A percentile compares a stretch with the other conserved stretches of the same genome.
Evolutionary conservation across 1,140 invertebrate species (phyloP).

Genomic region (Diabrotica undecimpunctata): DNA sequence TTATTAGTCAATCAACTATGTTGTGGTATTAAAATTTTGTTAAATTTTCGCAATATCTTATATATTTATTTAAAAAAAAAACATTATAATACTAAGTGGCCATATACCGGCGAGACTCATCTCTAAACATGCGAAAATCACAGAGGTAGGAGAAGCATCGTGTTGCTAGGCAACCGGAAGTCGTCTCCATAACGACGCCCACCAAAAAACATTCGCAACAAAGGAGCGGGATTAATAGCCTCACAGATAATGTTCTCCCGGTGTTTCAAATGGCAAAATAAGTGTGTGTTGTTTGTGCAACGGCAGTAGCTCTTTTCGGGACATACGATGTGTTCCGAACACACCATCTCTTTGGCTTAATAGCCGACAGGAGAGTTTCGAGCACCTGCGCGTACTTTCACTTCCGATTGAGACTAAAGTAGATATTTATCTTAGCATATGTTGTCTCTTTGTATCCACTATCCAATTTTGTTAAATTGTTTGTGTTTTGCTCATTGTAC

Average conservation of each 20-base stretch:
- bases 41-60: too few species aligned
- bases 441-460: neutral
- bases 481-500: neutral
- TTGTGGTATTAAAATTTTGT: too few species aligned
- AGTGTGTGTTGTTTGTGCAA: conserved; percentile 29
- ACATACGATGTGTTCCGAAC: conserved; percentile 8
- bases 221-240: conserved; percentile 46
- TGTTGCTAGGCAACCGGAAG: conserved; percentile 41
- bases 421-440: conserved; percentile 1
- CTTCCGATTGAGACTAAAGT: neutral
- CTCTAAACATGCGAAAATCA: conserved; percentile 13
- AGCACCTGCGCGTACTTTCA: neutral
- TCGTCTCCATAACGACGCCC: conserved; percentile 41
- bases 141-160: conserved; percentile 25
- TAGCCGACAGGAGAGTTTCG: neutral
- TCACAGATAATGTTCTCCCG: conserved; percentile 42
- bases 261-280: conserved; percentile 44
- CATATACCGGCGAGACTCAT: neutral
- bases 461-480: neutral
- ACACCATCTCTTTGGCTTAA: conserved; percentile 2
- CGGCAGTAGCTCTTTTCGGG: conserved; percentile 8
- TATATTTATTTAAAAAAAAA: too few species aligned
- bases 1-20: too few species aligned
- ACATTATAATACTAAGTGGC: too few species aligned
- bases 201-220: conserved; percentile 46